Percentiles rank a stretch among this genome's conserved stretches.
These are phyloP conservation scores for Callipepla californica DNA, from an alignment of 2,113 vertebrate genomes.

Conservation along the genomic window DNA sequence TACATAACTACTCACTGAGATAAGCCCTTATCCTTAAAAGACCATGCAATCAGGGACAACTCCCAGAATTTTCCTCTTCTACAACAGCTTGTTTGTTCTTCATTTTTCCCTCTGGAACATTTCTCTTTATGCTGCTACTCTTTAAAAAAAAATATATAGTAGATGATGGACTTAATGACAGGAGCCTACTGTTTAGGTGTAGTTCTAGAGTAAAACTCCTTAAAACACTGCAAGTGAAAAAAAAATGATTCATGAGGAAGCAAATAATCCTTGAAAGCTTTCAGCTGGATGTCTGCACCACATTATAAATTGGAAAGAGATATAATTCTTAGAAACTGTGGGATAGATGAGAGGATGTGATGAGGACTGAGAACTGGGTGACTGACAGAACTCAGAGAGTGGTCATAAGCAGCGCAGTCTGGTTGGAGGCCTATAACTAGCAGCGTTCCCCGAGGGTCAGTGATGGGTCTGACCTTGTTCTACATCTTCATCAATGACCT, in stretches of 20 bases:
- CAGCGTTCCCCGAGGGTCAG: no score
- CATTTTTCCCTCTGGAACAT: not conserved
- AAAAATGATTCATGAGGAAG: not conserved
- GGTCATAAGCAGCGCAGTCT: no score
- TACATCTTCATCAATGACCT: no score
- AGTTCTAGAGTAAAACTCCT: not conserved
- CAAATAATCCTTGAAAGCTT: not conserved
- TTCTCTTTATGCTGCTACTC: not conserved
- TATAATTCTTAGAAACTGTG: no score
- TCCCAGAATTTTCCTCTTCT: not conserved
- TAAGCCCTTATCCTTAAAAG: not conserved
- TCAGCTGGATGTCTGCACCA: no score
- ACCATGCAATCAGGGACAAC: not conserved
- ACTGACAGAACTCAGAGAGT: no score
- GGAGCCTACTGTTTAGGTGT: not conserved
- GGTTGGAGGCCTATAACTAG: no score
- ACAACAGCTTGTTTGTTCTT: no score
- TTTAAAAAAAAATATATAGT: not conserved
- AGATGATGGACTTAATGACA: no score
- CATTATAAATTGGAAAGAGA: not conserved
- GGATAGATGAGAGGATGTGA: no score
- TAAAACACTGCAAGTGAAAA: not conserved
- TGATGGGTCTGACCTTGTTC: no score
- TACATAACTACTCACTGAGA: not conserved
- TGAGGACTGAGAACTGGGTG: no score